A percentile compares a stretch with the other conserved stretches of the same genome.
phyloP scores from a whole-genome alignment of 2,113 vertebrate genomes.

The Strix aluco region DNA sequence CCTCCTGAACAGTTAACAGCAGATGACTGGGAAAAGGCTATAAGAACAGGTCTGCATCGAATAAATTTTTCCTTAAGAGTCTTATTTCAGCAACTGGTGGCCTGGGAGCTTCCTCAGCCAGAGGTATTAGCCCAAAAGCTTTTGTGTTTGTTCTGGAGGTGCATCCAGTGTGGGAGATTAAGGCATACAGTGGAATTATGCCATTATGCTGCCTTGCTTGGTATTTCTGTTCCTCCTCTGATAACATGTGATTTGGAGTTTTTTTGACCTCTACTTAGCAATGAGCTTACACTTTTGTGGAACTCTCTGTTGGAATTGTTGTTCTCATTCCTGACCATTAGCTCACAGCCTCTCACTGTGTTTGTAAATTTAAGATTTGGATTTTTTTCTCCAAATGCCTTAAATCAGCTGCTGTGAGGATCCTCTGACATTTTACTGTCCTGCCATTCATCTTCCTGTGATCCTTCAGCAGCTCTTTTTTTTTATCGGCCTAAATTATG shows the following conservation, averaged over 20 bases:
- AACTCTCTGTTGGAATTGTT: not conserved
- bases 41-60: not conserved
- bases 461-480: not conserved
- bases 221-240: not conserved
- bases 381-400: not conserved
- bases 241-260: not conserved
- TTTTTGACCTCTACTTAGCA: not conserved
- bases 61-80: not conserved
- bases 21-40: not conserved
- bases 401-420: not conserved
- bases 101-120: not conserved
- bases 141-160: not conserved
- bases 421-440: not conserved
- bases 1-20: not conserved
- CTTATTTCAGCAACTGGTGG: not conserved
- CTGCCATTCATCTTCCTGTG: not conserved
- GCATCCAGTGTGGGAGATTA: too few relatives aligned
- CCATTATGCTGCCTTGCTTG: not conserved
- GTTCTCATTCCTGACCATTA: not conserved
- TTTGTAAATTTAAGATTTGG: not conserved
- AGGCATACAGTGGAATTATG: not conserved
- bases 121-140: not conserved
- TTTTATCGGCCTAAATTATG: not conserved
- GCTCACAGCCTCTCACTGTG: not conserved
- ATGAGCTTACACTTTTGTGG: not conserved